Evolutionary conservation across 2,888 invertebrate species (phyloP).

Genomic region (Heliconius aoede): DNA sequence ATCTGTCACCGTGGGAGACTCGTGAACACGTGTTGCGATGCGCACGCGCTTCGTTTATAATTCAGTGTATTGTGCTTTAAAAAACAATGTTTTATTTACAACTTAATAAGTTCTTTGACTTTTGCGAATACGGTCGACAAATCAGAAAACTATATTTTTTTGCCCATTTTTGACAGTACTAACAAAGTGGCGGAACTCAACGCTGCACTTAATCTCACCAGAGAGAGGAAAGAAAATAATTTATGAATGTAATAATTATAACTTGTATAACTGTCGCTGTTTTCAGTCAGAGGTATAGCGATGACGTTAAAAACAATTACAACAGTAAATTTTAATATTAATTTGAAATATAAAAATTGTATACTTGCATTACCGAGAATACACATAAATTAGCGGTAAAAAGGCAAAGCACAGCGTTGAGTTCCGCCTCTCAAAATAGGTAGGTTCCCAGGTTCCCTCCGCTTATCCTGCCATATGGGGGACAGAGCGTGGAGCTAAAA

Average conservation of each 20-base stretch:
- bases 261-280: too few species aligned
- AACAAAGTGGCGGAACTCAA: not conserved
- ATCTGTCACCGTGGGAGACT: slow-evolving; percentile 51
- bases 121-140: not conserved
- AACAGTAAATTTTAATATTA: not conserved
- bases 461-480: too few species aligned
- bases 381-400: too few species aligned
- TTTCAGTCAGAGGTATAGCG: too few species aligned
- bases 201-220: not conserved
- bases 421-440: too few species aligned
- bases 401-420: too few species aligned
- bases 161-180: too few species aligned
- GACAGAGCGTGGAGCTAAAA: too few species aligned
- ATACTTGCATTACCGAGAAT: too few species aligned
- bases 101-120: slow-evolving; percentile 1
- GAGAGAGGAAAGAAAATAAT: not conserved
- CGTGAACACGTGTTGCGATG: slow-evolving; percentile 41
- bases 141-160: too few species aligned
- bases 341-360: not conserved
- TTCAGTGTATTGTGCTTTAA: slow-evolving; percentile 1
- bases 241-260: too few species aligned
- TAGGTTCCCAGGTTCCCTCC: too few species aligned
- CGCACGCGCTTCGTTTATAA: slow-evolving; percentile 31
- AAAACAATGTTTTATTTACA: slow-evolving; percentile 14
- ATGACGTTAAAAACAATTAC: not conserved